Base-by-base conservation (phyloP, 2,888 invertebrate species). In the Lissocephala sabroskyi region DNA sequence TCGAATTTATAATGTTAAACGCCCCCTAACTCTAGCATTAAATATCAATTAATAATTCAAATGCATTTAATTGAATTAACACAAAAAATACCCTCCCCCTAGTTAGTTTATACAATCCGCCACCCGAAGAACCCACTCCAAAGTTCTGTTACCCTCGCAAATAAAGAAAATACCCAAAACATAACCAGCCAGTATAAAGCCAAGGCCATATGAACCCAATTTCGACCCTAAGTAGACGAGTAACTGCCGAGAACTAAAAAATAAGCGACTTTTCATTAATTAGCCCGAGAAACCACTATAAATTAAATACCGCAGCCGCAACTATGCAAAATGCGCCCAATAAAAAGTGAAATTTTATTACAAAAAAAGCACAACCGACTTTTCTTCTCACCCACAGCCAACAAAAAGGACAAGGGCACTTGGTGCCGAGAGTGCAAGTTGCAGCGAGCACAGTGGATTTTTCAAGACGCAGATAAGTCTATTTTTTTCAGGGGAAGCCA, bases 1-100 rank as follows among this genome's bases (percentile, higher is more conserved):
- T 79, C 79, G 80, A 80, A 79, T 80, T 79, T 79, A 79, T 79
- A 78, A 70, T 78, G 73, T 79, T 75, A 75, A 73, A 62, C 56
- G 63, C 54, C 54, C 62, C 64, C 58, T 56, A 63, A 47, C n/a
- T n/a, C n/a, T n/a, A n/a, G 32, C 19, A 44, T 49, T 49, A 36
- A 33, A 64, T 65, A 73, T 64, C 76, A 73, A 66, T 73, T 70
- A 63, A 23, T 42, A 62, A 58, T 64, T 64, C 55, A 61, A 37
- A 44, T 9, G 11, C 26, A 40, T 35, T 10, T 13, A 41, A 41
- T 41, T 40, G 16, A 14, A 40, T 40, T 18, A 39, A 39, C 7
- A 19, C 10, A 23, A 23, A 33, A 33, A 13, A 35, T 16, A 55
- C 53, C 64, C 62, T 58, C n/a, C 64, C 57, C 54, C 51, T 73